These are phyloP conservation scores for Drosophila mulleri DNA, from an alignment of 2,888 invertebrate genomes.

Conservation along the genomic window DNA sequence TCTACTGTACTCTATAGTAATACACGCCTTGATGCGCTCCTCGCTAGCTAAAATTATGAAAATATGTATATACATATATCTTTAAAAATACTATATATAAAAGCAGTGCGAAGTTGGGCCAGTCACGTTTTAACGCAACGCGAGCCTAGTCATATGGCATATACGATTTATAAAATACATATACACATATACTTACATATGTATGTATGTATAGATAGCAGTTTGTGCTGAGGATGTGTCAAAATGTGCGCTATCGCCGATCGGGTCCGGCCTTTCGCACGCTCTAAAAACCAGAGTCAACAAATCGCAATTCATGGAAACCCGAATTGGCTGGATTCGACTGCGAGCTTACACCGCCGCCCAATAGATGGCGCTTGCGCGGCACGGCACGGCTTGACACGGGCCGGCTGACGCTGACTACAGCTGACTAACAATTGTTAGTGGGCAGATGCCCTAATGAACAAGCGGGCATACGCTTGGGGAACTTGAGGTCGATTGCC, in stretches of 20 bases:
- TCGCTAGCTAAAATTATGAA: conserved; percentile 1
- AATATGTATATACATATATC: neutral
- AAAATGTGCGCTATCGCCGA: neutral
- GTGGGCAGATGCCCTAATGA: conserved; percentile 14
- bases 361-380: conserved; percentile 48
- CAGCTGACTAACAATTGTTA: conserved; percentile 52
- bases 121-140: conserved; percentile 65
- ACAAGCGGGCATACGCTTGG: conserved; percentile 5
- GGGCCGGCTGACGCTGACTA: conserved; percentile 54
- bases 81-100: conserved; percentile 7
- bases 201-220: conserved; percentile 1
- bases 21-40: conserved; percentile 11
- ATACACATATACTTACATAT: neutral
- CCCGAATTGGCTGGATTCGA: conserved; percentile 26
- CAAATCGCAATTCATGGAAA: conserved; percentile 45
- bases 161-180: neutral
- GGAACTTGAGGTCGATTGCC: conserved; percentile 34
- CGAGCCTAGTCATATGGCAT: conserved; percentile 52
- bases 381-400: conserved; percentile 47
- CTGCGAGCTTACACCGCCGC: neutral
- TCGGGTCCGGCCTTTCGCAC: conserved; percentile 59
- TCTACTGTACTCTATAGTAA: conserved; percentile 15
- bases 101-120: conserved; percentile 30
- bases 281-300: conserved; percentile 64
- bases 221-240: conserved; percentile 3